Evolutionary conservation across 2,888 invertebrate genomes (phyloP).

Genomic region (Portevinia maculata): DNA sequence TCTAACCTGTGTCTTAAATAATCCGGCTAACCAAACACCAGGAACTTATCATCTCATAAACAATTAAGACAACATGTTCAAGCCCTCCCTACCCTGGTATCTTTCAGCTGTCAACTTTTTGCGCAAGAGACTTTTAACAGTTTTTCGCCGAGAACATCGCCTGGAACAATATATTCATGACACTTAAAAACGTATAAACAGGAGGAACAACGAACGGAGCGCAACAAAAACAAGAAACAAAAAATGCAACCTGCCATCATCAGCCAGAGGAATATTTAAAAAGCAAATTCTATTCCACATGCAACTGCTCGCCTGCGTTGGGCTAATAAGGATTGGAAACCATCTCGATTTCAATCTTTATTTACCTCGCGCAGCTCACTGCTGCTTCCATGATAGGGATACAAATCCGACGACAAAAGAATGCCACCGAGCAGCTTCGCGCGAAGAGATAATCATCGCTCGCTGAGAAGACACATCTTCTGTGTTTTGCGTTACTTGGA

Average conservation of each 20-base stretch:
- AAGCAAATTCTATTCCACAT: constrained; percentile 69
- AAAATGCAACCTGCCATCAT: constrained; percentile 31
- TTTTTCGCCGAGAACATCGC: constrained; percentile 9
- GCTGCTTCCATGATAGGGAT: constrained; percentile 52
- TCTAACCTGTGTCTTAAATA: constrained; percentile 15
- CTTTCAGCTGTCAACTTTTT: constrained; percentile 38
- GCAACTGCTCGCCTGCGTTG: constrained; percentile 32
- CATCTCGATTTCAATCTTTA: constrained; percentile 71
- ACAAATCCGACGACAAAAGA: constrained; percentile 71
- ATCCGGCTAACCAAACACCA: constrained; percentile 27
- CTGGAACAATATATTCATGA: constrained; percentile 52
- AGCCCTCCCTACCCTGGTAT: constrained; percentile 8
- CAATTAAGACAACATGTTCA: constrained; percentile 54
- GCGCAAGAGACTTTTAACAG: constrained; percentile 5
- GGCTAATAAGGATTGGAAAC: constrained; percentile 67
- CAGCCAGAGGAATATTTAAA: constrained; percentile 50
- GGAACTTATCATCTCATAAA: constrained; percentile 62
- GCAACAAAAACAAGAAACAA: constrained; percentile 25
- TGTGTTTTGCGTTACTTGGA: constrained; percentile 16
- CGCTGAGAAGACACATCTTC: constrained; percentile 49
- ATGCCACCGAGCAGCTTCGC: constrained; percentile 70
- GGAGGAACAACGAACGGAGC: background rate
- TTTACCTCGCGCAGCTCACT: constrained; percentile 23
- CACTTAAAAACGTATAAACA: constrained; percentile 54
- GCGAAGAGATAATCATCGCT: constrained; percentile 67